Base-by-base conservation (phyloP, 2,888 invertebrate genomes). In the Barypeithes pellucidus region DNA sequence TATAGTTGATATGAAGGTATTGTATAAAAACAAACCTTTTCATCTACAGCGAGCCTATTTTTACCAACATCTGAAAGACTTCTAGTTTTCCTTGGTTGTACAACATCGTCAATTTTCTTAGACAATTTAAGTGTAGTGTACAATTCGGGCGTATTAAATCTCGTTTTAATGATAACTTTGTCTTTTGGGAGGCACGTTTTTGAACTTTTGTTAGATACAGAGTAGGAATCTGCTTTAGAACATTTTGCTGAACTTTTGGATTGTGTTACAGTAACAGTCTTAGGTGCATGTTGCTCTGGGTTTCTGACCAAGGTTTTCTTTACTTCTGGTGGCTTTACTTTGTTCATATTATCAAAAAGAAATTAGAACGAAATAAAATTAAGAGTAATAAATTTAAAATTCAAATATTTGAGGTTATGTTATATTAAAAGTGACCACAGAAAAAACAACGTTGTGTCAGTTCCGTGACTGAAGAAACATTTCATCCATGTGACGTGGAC, bases 101-200 rank as follows among this genome's bases (percentile, higher is more conserved):
- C 74, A 57, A 80, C 61, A 60, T 77, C 75, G 41, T 82, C 80
- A 43, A 82, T 79, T 77, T 78, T 77, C 54, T 78, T 79, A 3
- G 78, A 76, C 43, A 82, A 57, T 72, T 76, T 77, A 33, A 79
- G 65, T 22, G 79, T 77, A 16, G 81, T 80, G 63, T 81, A 73
- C 39, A 78, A 57, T 73, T 80, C 80, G 8, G 82, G 81, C 7
- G 67, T 54, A 65, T 78, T 69, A 73, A 80, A 78, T 45, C 68
- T 72, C 3, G 62, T 47, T 61, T 59, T 59, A 16, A 12, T 24
- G 14, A 29, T 18, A 67, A n/a, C 50, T 54, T 47, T 61, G 54
- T 70, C 47, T 36, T 63, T 16, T 8, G 24, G 18, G 36, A 41
- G 74, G 8, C 59, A 22, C 8, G 52, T 39, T 7, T 29, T 20